These are phyloP conservation scores for Standfussiana lucernea DNA, from an alignment of 2,888 invertebrate species.

Conservation along the genomic window DNA sequence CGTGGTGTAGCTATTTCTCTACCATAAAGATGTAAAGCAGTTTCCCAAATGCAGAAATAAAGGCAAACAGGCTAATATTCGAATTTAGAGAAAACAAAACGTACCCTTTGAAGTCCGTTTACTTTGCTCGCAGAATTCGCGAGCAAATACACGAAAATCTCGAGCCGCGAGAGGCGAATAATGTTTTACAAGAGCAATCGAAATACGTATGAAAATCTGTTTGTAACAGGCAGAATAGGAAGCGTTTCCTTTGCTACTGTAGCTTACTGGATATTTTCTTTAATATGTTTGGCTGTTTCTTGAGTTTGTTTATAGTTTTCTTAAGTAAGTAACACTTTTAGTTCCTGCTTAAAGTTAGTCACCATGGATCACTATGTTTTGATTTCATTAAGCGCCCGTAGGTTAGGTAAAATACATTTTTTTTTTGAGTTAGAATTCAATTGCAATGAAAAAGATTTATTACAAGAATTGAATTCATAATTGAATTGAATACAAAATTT, in stretches of 20 bases:
- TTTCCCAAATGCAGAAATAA: conserved; percentile 38
- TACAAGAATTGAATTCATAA: neutral
- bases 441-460: neutral
- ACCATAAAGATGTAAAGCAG: conserved; percentile 34
- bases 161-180: conserved; percentile 40
- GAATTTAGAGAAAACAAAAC: conserved; percentile 53
- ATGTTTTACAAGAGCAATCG: conserved; percentile 48
- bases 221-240: conserved; percentile 23
- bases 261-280: neutral
- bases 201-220: conserved; percentile 45
- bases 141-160: conserved; percentile 57
- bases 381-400: neutral
- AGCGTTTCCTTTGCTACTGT: conserved; percentile 27
- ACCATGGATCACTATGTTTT: neutral
- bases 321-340: neutral
- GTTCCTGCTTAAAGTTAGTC: neutral
- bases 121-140: conserved; percentile 25
- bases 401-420: neutral
- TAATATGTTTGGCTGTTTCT: conserved; percentile 6
- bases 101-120: conserved; percentile 58
- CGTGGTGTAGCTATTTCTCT: conserved; percentile 7
- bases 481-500: neutral
- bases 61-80: conserved; percentile 44
- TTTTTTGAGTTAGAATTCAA: neutral
- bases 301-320: neutral